Evolutionary conservation across 2,888 invertebrate genomes (phyloP).

Genomic region (Dicranocentrus wangi): DNA sequence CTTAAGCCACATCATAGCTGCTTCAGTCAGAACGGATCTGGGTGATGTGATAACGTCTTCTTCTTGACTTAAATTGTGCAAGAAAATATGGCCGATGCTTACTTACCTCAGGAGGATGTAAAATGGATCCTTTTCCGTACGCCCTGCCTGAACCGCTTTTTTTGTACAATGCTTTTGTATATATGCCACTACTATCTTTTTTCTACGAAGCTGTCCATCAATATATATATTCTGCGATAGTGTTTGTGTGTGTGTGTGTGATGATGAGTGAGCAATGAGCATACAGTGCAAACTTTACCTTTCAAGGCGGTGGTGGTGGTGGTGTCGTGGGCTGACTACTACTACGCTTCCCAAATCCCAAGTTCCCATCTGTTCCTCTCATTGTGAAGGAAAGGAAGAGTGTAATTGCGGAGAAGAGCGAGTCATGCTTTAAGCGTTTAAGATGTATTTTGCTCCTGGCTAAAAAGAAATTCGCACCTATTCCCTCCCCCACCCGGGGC

Average conservation of each 20-base stretch:
- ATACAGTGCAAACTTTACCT: background rate
- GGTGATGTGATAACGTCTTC: no score
- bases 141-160: no score
- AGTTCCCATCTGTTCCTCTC: slow-evolving; percentile 3
- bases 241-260: no score
- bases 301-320: background rate
- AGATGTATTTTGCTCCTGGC: slow-evolving; percentile 23
- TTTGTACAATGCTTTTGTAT: background rate
- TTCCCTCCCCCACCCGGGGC: slow-evolving; percentile 55
- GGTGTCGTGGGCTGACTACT: background rate
- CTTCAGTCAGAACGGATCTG: no score
- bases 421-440: background rate
- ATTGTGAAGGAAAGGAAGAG: background rate
- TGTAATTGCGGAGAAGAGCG: background rate
- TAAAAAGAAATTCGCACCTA: slow-evolving; percentile 42
- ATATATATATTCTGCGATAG: background rate
- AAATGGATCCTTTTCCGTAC: no score
- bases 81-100: no score
- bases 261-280: background rate
- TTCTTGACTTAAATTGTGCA: no score
- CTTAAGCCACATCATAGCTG: no score
- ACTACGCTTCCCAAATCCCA: background rate
- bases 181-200: background rate
- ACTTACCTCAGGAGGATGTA: no score
- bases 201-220: background rate